A percentile compares a stretch with the other conserved stretches of the same genome.
These are phyloP conservation scores for Ichneumoninae sp. DNA, from an alignment of 2,888 invertebrate genomes.

Conservation along the genomic window DNA sequence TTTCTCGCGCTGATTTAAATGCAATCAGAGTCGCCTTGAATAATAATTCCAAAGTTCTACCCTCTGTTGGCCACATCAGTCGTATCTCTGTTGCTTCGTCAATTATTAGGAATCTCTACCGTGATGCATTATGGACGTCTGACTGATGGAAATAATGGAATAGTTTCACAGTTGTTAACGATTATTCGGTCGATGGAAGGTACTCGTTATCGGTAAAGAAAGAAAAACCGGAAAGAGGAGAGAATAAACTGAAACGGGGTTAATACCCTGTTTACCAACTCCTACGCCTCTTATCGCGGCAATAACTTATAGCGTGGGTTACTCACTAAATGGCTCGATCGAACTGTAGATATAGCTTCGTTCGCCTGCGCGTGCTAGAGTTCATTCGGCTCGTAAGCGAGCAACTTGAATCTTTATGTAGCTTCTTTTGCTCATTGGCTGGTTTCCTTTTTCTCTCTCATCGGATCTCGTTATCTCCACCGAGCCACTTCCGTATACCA, in stretches of 20 bases:
- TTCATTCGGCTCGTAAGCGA: constrained; percentile 44
- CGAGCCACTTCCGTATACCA: constrained; percentile 21
- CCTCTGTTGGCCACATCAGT: not conserved
- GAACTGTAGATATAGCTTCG: constrained; percentile 64
- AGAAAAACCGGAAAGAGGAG: constrained; percentile 17
- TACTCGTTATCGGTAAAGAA: constrained; percentile 14
- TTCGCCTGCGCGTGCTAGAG: constrained; percentile 33
- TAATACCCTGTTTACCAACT: constrained; percentile 77
- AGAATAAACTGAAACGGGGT: constrained; percentile 72
- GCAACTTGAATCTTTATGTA: constrained; percentile 36
- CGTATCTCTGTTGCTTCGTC: not conserved
- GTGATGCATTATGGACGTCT: not conserved
- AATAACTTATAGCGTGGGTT: constrained; percentile 71
- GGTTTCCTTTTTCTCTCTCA: constrained; percentile 23
- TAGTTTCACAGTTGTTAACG: constrained; percentile 21
- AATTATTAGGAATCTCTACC: not conserved
- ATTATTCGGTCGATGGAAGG: constrained; percentile 24
- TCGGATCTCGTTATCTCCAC: constrained; percentile 42
- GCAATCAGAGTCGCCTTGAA: not conserved
- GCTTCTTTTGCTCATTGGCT: constrained; percentile 2
- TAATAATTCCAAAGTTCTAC: not conserved
- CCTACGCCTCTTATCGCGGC: constrained; percentile 73
- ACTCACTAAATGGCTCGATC: constrained; percentile 71
- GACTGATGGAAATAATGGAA: not conserved
- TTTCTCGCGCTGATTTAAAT: not conserved